phyloP scores from a whole-genome alignment of 2,113 vertebrate species.

The Ammodytes marinus region DNA sequence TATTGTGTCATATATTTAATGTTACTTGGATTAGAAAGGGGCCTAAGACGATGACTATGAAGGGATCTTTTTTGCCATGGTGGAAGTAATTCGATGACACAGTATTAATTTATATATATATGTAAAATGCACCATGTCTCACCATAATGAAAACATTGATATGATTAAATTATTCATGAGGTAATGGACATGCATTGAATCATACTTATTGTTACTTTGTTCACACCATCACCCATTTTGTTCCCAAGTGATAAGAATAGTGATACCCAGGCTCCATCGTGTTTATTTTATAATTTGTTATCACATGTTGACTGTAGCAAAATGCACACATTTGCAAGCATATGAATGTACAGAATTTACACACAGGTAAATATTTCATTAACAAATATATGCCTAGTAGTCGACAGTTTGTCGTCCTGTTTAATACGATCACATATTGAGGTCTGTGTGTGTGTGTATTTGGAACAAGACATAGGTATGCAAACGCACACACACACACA shows the following conservation, averaged over 20 bases:
- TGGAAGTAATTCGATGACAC: background rate
- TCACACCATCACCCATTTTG: background rate
- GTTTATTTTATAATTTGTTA: background rate
- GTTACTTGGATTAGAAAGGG: background rate
- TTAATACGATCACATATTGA: background rate
- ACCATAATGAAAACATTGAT: background rate
- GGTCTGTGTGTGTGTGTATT: background rate
- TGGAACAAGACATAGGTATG: background rate
- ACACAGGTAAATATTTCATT: background rate
- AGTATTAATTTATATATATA: background rate
- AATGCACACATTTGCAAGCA: background rate
- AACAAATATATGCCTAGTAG: background rate
- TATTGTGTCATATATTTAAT: background rate
- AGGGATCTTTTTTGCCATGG: background rate
- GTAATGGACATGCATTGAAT: background rate
- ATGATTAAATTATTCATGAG: background rate
- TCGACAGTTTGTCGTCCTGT: background rate
- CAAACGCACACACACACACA: background rate
- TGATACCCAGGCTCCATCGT: too few relatives aligned
- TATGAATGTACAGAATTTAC: background rate
- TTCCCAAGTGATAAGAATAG: background rate
- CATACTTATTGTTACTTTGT: background rate
- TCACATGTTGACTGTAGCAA: background rate
- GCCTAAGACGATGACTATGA: background rate
- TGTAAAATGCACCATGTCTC: background rate